Evolutionary conservation across 2,797 vertebrate species (phyloP).

Genomic region (Dendrocincla tyrannina): DNA sequence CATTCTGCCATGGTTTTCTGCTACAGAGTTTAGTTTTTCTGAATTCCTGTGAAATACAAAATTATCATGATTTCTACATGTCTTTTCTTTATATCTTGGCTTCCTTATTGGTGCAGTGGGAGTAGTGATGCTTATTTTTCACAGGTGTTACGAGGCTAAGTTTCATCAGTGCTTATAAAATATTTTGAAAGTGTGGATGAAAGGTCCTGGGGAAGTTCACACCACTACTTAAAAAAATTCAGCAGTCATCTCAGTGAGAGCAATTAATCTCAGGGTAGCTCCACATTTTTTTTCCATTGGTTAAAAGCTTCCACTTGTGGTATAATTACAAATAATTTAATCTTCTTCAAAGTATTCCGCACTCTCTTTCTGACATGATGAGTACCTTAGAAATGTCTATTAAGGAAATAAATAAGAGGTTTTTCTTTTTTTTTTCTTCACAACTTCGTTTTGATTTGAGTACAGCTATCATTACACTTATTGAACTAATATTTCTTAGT

Average conservation of each 20-base stretch:
- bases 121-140: neutral
- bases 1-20: neutral
- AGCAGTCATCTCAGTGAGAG: neutral
- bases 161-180: neutral
- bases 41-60: neutral
- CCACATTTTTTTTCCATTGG: neutral
- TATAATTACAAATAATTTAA: constrained; percentile 68
- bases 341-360: constrained; percentile 56
- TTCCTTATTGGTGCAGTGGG: neutral
- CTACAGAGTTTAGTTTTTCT: neutral
- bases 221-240: neutral
- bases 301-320: constrained; percentile 61
- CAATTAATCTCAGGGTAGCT: constrained; percentile 1
- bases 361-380: constrained; percentile 45
- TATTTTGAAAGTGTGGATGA: constrained; percentile 4
- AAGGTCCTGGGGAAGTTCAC: constrained; percentile 4
- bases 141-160: neutral
- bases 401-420: constrained; percentile 66
- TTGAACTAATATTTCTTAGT: constrained; percentile 69
- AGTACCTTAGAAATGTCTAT: constrained; percentile 66
- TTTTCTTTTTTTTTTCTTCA: constrained; percentile 54
- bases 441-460: constrained; percentile 38
- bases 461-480: constrained; percentile 56
- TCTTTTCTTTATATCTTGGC: neutral
- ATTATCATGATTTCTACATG: neutral